Base-by-base conservation (phyloP, 37 sponge, comb jelly and placozoan genomes). In the Beroe ovata region DNA sequence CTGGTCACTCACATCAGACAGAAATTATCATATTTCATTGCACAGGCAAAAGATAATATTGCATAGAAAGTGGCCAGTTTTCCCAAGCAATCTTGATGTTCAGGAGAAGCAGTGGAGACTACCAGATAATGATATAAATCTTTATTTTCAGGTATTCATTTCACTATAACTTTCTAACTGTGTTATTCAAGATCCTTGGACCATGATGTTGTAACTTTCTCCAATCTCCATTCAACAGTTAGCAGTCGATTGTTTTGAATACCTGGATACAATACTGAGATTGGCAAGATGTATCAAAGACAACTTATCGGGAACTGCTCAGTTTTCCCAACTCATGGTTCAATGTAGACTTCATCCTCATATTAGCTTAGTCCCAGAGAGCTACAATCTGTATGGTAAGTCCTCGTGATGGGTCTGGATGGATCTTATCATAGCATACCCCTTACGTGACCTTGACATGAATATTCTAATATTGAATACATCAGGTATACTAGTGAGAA, bases 211-310 rank as follows among this genome's bases (percentile, higher is more conserved):
- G n/a, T n/a, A n/a, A n/a, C 59, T 58, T 16, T 58, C 11, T 58
- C 16, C 59, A 16, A 58, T 58, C 59, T 58, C 16, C 16, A 58
- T 62, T 62, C n/a, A n/a, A 16, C 69, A 66, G 69, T 66, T 66
- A 66, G 69, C 69, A 34, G 69, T 66, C 1, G 69, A 66, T 33
- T 66, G 69, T 66, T 66, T 66, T 33, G 69, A 66, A 37, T 66
- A 66, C 35, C 35, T 66, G 36, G 69, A 66, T 37, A 66, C 69
- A 33, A 66, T 66, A 30, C 36, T 66, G 34, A 66, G 34, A 37
- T 66, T 66, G 34, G 69, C 30, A 34, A 25, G 69, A 4, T 14
- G 36, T 34, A 32, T 66, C 4, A 66, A 33, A 66, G 69, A 66
- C 6, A 30, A 30, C 36, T 37, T 66, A 32, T 66, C 69, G 2